phyloP scores from a whole-genome alignment of 1,140 invertebrate genomes.

The Maniola jurtina region DNA sequence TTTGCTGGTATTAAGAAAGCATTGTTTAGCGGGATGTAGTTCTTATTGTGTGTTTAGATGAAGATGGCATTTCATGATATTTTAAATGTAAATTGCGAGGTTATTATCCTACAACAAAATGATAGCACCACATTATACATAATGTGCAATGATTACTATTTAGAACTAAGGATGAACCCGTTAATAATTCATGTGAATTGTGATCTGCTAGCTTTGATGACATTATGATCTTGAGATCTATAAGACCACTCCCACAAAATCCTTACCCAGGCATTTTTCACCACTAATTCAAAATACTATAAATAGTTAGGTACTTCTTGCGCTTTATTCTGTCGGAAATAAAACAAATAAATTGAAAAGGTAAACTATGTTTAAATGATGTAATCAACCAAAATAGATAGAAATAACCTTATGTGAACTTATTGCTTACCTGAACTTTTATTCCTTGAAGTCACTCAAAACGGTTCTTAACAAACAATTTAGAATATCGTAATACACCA shows the following conservation, averaged over 20 bases:
- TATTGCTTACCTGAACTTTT: conserved; percentile 25
- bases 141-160: background rate
- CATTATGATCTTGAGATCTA: background rate
- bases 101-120: background rate
- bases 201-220: conserved; percentile 1
- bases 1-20: background rate
- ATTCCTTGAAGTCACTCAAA: background rate
- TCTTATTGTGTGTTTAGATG: background rate
- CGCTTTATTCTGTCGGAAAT: conserved; percentile 51
- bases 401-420: conserved; percentile 1
- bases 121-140: background rate
- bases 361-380: conserved; percentile 31
- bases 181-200: conserved; percentile 2
- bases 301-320: conserved; percentile 33
- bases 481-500: background rate
- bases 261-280: conserved; percentile 74
- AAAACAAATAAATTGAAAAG: conserved; percentile 33
- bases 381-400: conserved; percentile 39
- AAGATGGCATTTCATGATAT: background rate
- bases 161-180: background rate
- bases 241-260: conserved; percentile 54
- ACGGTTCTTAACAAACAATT: background rate
- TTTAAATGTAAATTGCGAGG: background rate
- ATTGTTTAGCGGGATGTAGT: background rate
- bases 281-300: conserved; percentile 30